A percentile compares a stretch with the other conserved stretches of the same genome.
Evolutionary conservation across 2,797 vertebrate species (phyloP).

Genomic region (Cossypha dichroa): DNA sequence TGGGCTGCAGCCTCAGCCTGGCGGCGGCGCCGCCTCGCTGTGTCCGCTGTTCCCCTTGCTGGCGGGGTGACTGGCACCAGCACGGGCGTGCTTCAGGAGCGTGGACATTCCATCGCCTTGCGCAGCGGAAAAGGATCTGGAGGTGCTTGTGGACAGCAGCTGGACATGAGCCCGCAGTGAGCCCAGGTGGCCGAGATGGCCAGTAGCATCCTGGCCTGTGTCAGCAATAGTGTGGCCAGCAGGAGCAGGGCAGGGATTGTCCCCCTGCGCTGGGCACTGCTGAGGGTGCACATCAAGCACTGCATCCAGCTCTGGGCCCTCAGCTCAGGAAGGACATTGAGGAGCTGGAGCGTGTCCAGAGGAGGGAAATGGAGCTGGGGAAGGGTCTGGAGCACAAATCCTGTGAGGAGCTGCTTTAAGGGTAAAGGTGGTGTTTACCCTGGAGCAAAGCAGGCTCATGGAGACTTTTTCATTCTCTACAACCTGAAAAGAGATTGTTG

Average conservation of each 20-base stretch:
- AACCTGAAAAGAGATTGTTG: too few relatives aligned
- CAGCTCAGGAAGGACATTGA: rapidly evolving
- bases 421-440: background rate
- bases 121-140: background rate
- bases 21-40: rapidly evolving
- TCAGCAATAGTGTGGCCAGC: background rate
- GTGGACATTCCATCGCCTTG: rapidly evolving
- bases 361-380: rapidly evolving
- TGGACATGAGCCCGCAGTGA: background rate
- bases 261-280: rapidly evolving
- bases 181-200: background rate
- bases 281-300: background rate
- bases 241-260: background rate
- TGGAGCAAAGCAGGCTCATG: background rate
- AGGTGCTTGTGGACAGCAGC: background rate
- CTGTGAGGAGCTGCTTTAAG: background rate
- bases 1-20: background rate
- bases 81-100: rapidly evolving
- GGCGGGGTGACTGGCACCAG: rapidly evolving
- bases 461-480: background rate
- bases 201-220: rapidly evolving
- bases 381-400: background rate
- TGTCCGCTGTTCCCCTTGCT: rapidly evolving
- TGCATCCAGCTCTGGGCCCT: background rate
- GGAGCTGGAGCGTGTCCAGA: background rate